Evolutionary conservation across 2,797 vertebrate genomes (phyloP).

Genomic region (Typhlichthys subterraneus): DNA sequence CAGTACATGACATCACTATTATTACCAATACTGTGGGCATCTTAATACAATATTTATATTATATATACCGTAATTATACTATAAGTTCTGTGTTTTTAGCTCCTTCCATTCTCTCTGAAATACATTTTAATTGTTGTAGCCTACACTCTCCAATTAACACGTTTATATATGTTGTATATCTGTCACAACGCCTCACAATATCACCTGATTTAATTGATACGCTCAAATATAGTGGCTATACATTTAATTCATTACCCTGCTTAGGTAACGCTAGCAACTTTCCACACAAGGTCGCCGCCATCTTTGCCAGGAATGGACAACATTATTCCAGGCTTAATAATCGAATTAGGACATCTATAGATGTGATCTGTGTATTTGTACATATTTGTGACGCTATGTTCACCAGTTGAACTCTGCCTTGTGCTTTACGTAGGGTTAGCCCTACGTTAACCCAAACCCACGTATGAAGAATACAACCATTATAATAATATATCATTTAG

Average conservation of each 20-base stretch:
- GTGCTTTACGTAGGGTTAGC: too few relatives aligned
- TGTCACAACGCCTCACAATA: rapidly evolving
- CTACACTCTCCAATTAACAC: not conserved
- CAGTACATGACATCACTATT: too few relatives aligned
- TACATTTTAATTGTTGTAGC: too few relatives aligned
- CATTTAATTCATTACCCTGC: constrained; percentile 64
- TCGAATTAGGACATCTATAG: not conserved
- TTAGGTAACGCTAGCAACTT: constrained; percentile 53
- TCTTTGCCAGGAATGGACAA: constrained; percentile 54
- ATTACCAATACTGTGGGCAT: too few relatives aligned
- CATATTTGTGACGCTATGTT: not conserved
- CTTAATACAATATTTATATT: too few relatives aligned
- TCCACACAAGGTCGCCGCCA: constrained; percentile 83
- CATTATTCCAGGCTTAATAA: constrained; percentile 13
- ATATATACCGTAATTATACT: too few relatives aligned
- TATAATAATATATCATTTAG: too few relatives aligned
- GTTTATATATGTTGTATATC: not conserved
- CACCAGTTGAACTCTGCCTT: not conserved
- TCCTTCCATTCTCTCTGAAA: too few relatives aligned
- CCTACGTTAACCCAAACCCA: too few relatives aligned
- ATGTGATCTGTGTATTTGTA: not conserved
- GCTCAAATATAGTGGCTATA: not conserved
- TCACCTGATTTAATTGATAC: too few relatives aligned
- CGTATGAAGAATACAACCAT: too few relatives aligned
- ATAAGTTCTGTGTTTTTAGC: too few relatives aligned